Percentiles rank a stretch among this genome's conserved stretches.
These are phyloP conservation scores for Carabus problematicus DNA, from an alignment of 2,888 invertebrate genomes.

Conservation along the genomic window DNA sequence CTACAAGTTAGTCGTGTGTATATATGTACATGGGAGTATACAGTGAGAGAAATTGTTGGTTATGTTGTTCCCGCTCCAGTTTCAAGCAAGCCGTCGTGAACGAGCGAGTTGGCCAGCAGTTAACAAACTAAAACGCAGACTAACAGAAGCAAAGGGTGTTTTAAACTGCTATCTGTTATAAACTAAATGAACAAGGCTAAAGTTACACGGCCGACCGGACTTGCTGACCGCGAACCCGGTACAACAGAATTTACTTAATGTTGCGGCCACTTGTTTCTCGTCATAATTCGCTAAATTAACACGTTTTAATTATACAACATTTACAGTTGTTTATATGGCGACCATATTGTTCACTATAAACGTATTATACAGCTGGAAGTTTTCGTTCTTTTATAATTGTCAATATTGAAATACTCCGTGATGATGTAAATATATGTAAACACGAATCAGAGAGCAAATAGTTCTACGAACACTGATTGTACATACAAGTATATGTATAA, in stretches of 20 bases:
- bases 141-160: conserved; percentile 21
- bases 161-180: conserved; percentile 40
- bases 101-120: conserved; percentile 7
- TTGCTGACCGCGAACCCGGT: conserved; percentile 13
- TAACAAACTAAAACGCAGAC: conserved; percentile 6
- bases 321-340: not conserved
- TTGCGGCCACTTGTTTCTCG: conserved; percentile 3
- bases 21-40: too few relatives aligned
- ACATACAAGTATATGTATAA: too few relatives aligned
- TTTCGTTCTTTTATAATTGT: not conserved
- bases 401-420: too few relatives aligned
- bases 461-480: too few relatives aligned
- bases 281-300: conserved; percentile 37
- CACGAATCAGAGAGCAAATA: too few relatives aligned
- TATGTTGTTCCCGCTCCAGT: too few relatives aligned
- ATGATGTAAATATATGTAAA: too few relatives aligned
- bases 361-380: not conserved
- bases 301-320: conserved; percentile 32
- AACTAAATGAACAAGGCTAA: conserved; percentile 31
- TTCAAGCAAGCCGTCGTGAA: too few relatives aligned
- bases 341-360: not conserved
- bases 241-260: conserved; percentile 36
- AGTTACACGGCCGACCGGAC: conserved; percentile 9
- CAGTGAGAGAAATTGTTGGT: too few relatives aligned
- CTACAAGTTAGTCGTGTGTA: too few relatives aligned